Evolutionary conservation across 2,113 vertebrate species (phyloP).

Genomic region (Rhynchomys soricoides): DNA sequence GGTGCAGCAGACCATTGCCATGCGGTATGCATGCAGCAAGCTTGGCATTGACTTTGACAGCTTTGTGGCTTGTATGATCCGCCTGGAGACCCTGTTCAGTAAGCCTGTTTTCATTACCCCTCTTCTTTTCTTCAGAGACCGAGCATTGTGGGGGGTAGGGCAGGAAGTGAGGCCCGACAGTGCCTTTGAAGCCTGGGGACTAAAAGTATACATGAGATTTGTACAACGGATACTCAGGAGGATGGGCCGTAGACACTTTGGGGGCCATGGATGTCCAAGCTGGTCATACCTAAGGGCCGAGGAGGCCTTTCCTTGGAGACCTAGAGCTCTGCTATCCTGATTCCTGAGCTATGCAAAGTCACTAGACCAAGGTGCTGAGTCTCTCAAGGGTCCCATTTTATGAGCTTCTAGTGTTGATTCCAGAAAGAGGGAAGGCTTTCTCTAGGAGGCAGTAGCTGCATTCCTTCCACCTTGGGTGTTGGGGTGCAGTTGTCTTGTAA

Average conservation of each 20-base stretch:
- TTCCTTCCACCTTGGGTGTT: neutral
- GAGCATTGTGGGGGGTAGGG: neutral
- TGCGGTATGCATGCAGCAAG: slow-evolving; percentile 84
- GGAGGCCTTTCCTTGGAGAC: neutral
- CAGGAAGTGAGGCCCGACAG: neutral
- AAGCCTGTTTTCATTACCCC: slow-evolving; percentile 74
- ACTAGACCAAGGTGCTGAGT: neutral
- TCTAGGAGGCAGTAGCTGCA: neutral
- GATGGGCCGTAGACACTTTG: neutral
- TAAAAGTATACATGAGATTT: neutral
- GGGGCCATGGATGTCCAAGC: neutral
- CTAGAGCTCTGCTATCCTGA: neutral
- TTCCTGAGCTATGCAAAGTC: neutral
- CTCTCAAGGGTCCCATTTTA: too few species aligned
- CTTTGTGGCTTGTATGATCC: slow-evolving; percentile 91
- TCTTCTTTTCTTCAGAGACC: neutral
- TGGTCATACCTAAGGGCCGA: neutral
- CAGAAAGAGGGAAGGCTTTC: neutral
- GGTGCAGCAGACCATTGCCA: slow-evolving; percentile 90
- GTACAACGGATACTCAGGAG: too few species aligned
- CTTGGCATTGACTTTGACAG: slow-evolving; percentile 91
- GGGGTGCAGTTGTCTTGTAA: neutral
- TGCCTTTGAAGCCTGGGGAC: neutral
- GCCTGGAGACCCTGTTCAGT: slow-evolving; percentile 94
- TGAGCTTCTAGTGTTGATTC: neutral